Conservation (phyloP, 2,797 vertebrate genomes). For the Enteromius trimaculatus region DNA sequence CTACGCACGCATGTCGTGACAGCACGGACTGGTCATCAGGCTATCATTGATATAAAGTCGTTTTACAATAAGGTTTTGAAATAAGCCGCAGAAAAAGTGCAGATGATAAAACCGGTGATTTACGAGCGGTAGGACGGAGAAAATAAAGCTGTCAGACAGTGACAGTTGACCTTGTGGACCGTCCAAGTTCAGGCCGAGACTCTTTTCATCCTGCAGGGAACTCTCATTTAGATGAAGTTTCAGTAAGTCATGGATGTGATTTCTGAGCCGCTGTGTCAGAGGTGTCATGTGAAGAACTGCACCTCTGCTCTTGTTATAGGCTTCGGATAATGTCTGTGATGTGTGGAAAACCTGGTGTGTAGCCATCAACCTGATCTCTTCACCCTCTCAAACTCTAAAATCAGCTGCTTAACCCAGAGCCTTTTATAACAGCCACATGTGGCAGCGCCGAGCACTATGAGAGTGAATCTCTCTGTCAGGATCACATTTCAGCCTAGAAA, state of each 20-base stretch:
- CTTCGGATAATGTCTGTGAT: slow-evolving; percentile 43
- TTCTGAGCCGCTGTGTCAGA: slow-evolving; percentile 48
- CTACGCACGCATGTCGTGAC: slow-evolving; percentile 40
- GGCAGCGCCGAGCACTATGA: slow-evolving; percentile 12
- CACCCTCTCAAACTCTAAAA: slow-evolving; percentile 41
- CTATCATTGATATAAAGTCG: slow-evolving; percentile 49
- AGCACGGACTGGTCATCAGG: slow-evolving; percentile 11
- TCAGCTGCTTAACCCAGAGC: slow-evolving; percentile 45
- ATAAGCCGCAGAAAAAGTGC: slow-evolving; percentile 75
- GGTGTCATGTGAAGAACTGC: slow-evolving; percentile 54
- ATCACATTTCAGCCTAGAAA: neutral
- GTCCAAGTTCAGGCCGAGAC: slow-evolving; percentile 66
- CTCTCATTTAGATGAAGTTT: slow-evolving; percentile 46
- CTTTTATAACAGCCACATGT: slow-evolving; percentile 47
- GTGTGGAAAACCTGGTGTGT: slow-evolving; percentile 43
- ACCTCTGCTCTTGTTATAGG: slow-evolving; percentile 39
- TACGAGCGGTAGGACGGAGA: slow-evolving; percentile 66
- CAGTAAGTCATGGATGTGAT: slow-evolving; percentile 51
- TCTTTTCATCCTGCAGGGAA: slow-evolving; percentile 60
- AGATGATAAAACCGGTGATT: slow-evolving; percentile 74
- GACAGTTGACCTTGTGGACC: slow-evolving; percentile 76
- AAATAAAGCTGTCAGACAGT: slow-evolving; percentile 79
- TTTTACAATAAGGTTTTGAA: slow-evolving; percentile 43
- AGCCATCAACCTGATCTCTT: slow-evolving; percentile 29
- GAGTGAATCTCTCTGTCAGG: slow-evolving; percentile 44